phyloP scores from a whole-genome alignment of 2,113 vertebrate genomes.

The Cyanocitta stelleri region DNA sequence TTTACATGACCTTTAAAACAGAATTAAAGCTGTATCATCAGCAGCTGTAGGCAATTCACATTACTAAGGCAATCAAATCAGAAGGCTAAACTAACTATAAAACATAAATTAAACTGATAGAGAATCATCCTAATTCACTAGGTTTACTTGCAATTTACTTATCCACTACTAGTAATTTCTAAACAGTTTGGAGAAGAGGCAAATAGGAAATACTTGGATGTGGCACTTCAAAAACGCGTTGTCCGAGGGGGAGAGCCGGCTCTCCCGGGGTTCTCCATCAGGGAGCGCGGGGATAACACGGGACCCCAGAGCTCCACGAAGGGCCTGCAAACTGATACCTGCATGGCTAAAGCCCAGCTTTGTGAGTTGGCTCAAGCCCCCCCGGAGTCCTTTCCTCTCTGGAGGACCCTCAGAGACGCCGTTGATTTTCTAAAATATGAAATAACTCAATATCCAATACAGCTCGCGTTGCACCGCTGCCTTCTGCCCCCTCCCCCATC shows the following conservation, averaged over 20 bases:
- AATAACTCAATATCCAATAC: neutral
- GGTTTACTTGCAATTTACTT: slow-evolving; percentile 74
- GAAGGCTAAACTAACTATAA: slow-evolving; percentile 82
- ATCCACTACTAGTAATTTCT: slow-evolving; percentile 64
- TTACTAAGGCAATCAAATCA: slow-evolving; percentile 81
- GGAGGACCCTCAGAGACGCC: neutral
- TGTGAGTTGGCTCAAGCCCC: neutral
- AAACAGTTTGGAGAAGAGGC: slow-evolving; percentile 26
- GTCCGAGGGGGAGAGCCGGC: neutral
- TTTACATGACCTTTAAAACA: slow-evolving; percentile 85
- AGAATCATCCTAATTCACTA: slow-evolving; percentile 73
- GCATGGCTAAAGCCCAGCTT: neutral
- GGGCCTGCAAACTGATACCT: neutral
- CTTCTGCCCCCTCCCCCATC: neutral
- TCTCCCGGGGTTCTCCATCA: neutral
- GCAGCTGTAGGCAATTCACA: slow-evolving; percentile 80
- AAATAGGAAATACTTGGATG: neutral
- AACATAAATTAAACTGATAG: slow-evolving; percentile 78
- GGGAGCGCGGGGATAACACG: neutral
- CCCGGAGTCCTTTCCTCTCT: neutral
- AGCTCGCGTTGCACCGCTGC: neutral
- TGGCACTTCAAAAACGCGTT: neutral
- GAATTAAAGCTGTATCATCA: slow-evolving; percentile 82
- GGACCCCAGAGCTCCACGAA: neutral
- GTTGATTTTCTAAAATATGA: neutral